phyloP scores from a whole-genome alignment of 1,140 invertebrate species.

The Stegodyphus dumicola region DNA sequence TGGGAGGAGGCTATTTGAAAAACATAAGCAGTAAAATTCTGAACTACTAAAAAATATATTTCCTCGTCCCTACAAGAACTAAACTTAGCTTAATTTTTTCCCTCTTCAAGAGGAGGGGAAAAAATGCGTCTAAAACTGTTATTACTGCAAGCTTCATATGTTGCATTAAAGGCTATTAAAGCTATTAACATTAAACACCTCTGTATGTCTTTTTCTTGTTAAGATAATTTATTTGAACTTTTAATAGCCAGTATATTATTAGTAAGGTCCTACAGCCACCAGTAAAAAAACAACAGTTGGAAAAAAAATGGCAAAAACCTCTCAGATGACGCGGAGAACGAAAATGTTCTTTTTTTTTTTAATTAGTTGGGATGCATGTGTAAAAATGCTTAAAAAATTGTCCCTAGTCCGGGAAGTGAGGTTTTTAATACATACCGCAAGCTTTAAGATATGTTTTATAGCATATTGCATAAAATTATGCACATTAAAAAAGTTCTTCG shows the following conservation, averaged over 20 bases:
- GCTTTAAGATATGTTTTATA: constrained; percentile 26
- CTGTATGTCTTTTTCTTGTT: constrained; percentile 2
- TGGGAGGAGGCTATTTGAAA: no score
- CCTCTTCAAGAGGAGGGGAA: background rate
- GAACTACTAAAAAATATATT: no score
- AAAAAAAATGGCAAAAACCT: background rate
- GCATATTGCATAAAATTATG: constrained; percentile 18
- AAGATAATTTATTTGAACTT: constrained; percentile 28
- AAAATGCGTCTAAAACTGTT: constrained; percentile 4
- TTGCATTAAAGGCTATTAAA: background rate
- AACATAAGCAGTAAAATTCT: no score
- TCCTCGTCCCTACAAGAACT: no score
- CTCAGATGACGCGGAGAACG: background rate
- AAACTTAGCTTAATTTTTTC: no score
- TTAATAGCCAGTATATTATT: constrained; percentile 13
- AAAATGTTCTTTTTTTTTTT: background rate
- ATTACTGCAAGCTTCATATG: background rate
- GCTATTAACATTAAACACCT: constrained; percentile 11
- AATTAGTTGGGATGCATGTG: background rate
- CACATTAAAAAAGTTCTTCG: constrained; percentile 31
- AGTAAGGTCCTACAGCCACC: background rate
- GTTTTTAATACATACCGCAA: background rate
- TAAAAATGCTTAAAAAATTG: background rate
- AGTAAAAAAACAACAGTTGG: background rate
- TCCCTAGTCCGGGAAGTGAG: background rate